phyloP scores from a whole-genome alignment of 2,113 vertebrate species.

The Bucco capensis region DNA sequence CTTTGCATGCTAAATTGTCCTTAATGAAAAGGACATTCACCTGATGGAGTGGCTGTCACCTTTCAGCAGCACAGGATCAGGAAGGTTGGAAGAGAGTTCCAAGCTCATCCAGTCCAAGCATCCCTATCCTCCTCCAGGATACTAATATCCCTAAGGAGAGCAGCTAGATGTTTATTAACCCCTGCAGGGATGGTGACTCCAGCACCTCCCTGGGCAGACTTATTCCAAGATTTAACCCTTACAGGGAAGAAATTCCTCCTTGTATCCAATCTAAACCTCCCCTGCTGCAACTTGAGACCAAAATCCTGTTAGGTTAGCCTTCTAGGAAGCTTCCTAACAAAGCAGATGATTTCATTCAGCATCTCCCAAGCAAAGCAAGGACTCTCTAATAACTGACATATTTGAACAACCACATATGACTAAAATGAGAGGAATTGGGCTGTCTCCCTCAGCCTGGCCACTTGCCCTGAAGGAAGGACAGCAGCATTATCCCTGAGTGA shows the following conservation, averaged over 20 bases:
- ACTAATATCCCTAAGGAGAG: too few relatives aligned
- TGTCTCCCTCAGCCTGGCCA: conserved; percentile 21
- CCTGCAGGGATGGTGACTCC: too few relatives aligned
- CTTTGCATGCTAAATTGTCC: not conserved
- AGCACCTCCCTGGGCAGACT: too few relatives aligned
- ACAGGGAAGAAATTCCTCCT: too few relatives aligned
- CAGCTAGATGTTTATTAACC: too few relatives aligned
- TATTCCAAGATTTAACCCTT: too few relatives aligned
- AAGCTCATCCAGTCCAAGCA: too few relatives aligned
- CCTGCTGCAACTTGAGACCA: too few relatives aligned
- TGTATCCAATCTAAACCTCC: too few relatives aligned
- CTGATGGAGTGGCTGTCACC: not conserved
- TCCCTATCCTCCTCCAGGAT: too few relatives aligned
- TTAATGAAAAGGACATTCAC: not conserved
- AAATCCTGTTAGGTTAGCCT: not conserved
- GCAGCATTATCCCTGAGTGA: not conserved
- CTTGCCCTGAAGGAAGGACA: conserved; percentile 17
- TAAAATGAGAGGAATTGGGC: conserved; percentile 36
- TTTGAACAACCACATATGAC: not conserved
- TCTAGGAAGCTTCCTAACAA: not conserved
- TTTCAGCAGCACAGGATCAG: too few relatives aligned
- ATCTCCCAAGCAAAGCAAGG: not conserved
- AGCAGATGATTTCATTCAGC: not conserved
- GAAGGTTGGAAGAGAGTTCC: too few relatives aligned
- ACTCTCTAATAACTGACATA: not conserved